phyloP scores from a whole-genome alignment of 2,888 invertebrate species.

The Tribolium freemani region DNA sequence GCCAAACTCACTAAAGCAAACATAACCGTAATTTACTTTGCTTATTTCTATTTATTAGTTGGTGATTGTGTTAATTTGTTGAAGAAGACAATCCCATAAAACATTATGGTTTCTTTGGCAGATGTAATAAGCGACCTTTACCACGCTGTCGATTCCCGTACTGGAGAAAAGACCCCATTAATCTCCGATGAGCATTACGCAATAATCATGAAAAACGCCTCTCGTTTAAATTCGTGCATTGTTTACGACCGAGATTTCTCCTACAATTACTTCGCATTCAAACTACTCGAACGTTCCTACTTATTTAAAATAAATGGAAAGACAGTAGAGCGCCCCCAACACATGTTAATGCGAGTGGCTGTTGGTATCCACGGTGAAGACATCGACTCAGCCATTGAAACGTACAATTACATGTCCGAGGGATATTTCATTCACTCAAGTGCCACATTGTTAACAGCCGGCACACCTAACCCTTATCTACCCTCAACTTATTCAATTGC shows the following conservation, averaged over 20 bases:
- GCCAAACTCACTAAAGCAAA: no score
- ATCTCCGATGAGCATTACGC: conserved; percentile 87
- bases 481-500: conserved; percentile 96
- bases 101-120: conserved; percentile 61
- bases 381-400: conserved; percentile 92
- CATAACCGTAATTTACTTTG: no score
- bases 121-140: conserved; percentile 93
- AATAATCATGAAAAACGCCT: conserved; percentile 89
- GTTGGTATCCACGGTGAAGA: conserved; percentile 97
- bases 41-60: no score
- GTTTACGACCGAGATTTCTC: conserved; percentile 97
- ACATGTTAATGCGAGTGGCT: conserved; percentile 98
- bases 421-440: conserved; percentile 98
- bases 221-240: conserved; percentile 92
- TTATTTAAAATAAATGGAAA: conserved; percentile 91
- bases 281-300: conserved; percentile 96
- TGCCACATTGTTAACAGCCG: conserved; percentile 96
- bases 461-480: conserved; percentile 90
- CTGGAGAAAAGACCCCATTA: conserved; percentile 82
- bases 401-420: conserved; percentile 95
- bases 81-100: no score
- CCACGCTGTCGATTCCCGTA: conserved; percentile 81
- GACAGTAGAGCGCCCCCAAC: conserved; percentile 97
- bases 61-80: no score
- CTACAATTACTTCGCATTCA: conserved; percentile 99